phyloP scores from a whole-genome alignment of 2,113 vertebrate species.

The Nothobranchius furzeri region DNA sequence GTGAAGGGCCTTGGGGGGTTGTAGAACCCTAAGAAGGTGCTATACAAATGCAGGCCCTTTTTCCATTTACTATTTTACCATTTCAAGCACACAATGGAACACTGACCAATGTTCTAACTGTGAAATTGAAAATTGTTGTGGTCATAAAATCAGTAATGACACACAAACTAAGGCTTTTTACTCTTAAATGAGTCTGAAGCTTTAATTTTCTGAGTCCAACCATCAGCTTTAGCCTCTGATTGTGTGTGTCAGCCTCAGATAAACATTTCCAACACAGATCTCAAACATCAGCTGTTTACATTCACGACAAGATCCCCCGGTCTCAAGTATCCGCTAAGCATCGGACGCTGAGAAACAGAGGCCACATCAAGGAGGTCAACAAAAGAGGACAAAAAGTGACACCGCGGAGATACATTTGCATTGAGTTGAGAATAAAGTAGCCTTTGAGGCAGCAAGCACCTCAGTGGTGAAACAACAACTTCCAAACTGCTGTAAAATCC shows the following conservation, averaged over 20 bases:
- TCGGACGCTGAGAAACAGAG: conserved; percentile 70
- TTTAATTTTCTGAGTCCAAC: not conserved
- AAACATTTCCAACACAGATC: conserved; percentile 69
- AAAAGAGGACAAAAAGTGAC: conserved; percentile 60
- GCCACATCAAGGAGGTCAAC: conserved; percentile 77
- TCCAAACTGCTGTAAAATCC: conserved; percentile 63
- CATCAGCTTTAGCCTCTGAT: conserved; percentile 22
- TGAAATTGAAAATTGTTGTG: not conserved
- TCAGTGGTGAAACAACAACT: conserved; percentile 58
- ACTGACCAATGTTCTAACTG: too few species aligned
- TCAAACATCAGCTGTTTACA: conserved; percentile 73
- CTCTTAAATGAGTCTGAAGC: not conserved
- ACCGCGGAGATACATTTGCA: conserved; percentile 76
- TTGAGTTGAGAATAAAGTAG: conserved; percentile 72
- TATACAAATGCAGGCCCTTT: too few species aligned
- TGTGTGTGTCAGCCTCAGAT: conserved; percentile 50
- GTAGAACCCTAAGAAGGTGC: too few species aligned
- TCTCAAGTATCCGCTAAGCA: conserved; percentile 77
- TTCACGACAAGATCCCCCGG: conserved; percentile 68
- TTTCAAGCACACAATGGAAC: too few species aligned
- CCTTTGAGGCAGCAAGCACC: conserved; percentile 60
- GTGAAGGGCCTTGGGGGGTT: too few species aligned
- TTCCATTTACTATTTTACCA: too few species aligned
- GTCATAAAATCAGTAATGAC: not conserved
- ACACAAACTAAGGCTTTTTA: not conserved